Evolutionary conservation across 2,113 vertebrate species (phyloP).

Genomic region (Cyprinus carpio): DNA sequence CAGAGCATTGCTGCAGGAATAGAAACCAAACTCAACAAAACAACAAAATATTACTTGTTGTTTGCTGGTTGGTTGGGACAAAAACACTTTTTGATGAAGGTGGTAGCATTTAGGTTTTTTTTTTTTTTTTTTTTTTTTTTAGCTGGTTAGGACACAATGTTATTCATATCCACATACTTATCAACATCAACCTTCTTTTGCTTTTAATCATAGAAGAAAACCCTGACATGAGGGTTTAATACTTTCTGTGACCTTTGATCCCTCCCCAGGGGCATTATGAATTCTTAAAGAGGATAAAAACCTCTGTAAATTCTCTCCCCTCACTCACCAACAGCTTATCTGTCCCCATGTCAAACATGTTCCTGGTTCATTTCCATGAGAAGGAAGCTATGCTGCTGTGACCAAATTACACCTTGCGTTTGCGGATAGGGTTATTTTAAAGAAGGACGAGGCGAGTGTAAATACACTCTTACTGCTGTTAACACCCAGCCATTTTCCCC

Average conservation of each 20-base stretch:
- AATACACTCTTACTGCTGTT: slow-evolving; percentile 70
- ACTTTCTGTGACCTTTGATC: slow-evolving; percentile 41
- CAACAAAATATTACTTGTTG: not conserved
- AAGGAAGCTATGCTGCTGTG: slow-evolving; percentile 52
- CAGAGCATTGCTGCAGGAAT: not conserved
- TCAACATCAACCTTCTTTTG: not conserved
- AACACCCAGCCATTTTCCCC: slow-evolving; percentile 65
- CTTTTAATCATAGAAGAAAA: slow-evolving; percentile 3
- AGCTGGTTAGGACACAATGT: not conserved
- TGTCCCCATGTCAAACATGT: slow-evolving; percentile 54
- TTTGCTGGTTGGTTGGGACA: not conserved
- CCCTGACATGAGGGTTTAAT: slow-evolving; percentile 19
- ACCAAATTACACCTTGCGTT: slow-evolving; percentile 56
- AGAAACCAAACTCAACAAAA: not conserved
- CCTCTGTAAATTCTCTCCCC: slow-evolving; percentile 19
- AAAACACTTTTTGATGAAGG: not conserved
- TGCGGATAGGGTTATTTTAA: slow-evolving; percentile 49
- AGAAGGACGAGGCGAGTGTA: slow-evolving; percentile 57
- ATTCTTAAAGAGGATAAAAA: slow-evolving; percentile 41
- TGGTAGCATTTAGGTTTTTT: not conserved
- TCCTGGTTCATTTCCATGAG: slow-evolving; percentile 57
- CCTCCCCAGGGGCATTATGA: slow-evolving; percentile 30
- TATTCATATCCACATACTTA: slow-evolving; percentile 8
- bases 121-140: not conserved
- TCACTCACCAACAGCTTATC: slow-evolving; percentile 39